Evolutionary conservation across 2,797 vertebrate species (phyloP).

Genomic region (Acomys russatus): DNA sequence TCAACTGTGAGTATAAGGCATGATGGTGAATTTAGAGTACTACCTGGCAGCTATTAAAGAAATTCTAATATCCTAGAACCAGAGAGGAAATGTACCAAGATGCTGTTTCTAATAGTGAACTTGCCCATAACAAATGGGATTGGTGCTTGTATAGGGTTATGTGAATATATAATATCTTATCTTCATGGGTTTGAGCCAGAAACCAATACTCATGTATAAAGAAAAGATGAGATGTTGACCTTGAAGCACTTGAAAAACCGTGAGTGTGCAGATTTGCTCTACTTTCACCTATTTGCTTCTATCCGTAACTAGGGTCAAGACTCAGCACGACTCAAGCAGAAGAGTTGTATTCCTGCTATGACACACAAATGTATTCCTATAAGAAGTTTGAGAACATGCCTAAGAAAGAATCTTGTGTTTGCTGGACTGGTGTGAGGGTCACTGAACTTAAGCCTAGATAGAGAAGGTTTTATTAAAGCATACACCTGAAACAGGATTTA

Average conservation of each 20-base stretch:
- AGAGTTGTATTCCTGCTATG: not conserved
- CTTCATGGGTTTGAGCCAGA: not conserved
- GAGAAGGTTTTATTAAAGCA: constrained; percentile 39
- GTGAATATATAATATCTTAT: not conserved
- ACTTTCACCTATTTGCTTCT: constrained; percentile 20
- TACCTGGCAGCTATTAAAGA: not conserved
- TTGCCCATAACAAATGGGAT: not conserved
- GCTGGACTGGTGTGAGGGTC: not conserved
- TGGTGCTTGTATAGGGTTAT: not conserved
- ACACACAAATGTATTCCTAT: not conserved
- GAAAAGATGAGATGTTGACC: not conserved
- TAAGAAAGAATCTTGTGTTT: constrained; percentile 25
- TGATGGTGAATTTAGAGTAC: not conserved
- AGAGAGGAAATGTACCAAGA: constrained; percentile 9
- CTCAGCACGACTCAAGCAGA: not conserved
- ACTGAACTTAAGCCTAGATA: constrained; percentile 23
- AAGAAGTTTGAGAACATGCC: constrained; percentile 36
- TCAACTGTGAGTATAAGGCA: constrained; percentile 13
- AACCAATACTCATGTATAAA: not conserved
- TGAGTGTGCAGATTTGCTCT: not conserved
- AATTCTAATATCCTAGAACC: not conserved
- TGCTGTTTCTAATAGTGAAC: constrained; percentile 17
- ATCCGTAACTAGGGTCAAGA: not conserved
- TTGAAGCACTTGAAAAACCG: constrained; percentile 31
- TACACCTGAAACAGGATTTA: constrained; percentile 47